phyloP scores from a whole-genome alignment of 2,113 vertebrate species.

The Axis porcinus region DNA sequence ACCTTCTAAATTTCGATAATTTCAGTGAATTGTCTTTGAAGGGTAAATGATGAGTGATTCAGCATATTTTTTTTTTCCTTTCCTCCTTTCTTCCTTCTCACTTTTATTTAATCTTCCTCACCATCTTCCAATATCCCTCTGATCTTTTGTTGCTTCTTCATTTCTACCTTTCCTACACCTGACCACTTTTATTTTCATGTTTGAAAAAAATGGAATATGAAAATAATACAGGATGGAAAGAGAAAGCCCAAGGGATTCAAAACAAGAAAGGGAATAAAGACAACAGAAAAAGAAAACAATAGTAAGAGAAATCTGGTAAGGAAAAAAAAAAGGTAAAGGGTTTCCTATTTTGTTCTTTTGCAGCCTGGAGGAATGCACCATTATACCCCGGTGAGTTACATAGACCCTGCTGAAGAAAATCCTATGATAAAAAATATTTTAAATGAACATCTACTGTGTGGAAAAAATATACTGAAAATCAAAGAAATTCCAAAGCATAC shows the following conservation, averaged over 20 bases:
- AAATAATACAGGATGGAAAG: background rate
- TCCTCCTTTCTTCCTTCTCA: background rate
- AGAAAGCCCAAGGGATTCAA: background rate
- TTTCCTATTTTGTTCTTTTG: background rate
- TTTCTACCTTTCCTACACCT: background rate
- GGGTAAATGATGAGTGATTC: background rate
- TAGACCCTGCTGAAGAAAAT: background rate
- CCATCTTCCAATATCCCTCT: background rate
- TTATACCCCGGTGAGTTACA: background rate
- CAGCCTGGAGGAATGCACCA: background rate
- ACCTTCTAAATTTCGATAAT: background rate
- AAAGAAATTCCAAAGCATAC: background rate
- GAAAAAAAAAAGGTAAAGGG: background rate
- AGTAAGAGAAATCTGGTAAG: background rate
- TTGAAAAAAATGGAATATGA: background rate
- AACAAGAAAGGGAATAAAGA: background rate
- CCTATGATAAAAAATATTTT: background rate
- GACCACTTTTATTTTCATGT: background rate
- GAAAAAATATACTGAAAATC: background rate
- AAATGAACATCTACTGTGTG: background rate
- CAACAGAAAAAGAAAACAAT: background rate
- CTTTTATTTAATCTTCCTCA: background rate
- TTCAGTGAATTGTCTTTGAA: background rate
- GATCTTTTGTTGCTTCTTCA: background rate
- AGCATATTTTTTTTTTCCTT: background rate